phyloP scores from a whole-genome alignment of 2,888 invertebrate species.

The Lasioglossum figueresi region DNA sequence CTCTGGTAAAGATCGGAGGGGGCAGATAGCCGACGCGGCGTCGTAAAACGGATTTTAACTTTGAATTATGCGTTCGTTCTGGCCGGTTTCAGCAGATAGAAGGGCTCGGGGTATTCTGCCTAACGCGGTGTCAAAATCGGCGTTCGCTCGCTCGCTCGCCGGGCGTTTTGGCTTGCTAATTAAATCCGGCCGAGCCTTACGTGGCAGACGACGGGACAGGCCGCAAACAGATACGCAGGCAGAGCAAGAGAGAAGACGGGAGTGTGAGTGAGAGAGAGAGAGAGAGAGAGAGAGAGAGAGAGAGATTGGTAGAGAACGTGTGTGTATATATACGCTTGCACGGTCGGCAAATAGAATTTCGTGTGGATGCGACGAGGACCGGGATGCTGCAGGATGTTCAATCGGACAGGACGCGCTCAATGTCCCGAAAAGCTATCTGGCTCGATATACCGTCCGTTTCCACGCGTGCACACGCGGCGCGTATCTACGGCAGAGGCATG shows the following conservation, averaged over 20 bases:
- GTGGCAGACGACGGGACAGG: conserved; percentile 46
- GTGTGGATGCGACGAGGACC: conserved; percentile 55
- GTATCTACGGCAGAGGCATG: conserved; percentile 46
- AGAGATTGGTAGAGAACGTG: neutral
- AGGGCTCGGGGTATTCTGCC: neutral
- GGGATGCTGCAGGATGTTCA: conserved; percentile 75
- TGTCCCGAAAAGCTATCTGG: conserved; percentile 81
- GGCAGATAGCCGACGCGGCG: neutral
- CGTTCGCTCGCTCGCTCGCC: conserved; percentile 35
- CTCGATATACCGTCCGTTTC: conserved; percentile 66
- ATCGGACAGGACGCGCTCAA: conserved; percentile 79
- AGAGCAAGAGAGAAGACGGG: neutral
- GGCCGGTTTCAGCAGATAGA: conserved; percentile 4
- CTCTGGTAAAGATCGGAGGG: conserved; percentile 16
- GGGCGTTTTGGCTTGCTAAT: conserved; percentile 48
- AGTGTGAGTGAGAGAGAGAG: neutral
- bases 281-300: neutral
- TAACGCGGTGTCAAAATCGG: conserved; percentile 57
- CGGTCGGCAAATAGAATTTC: conserved; percentile 74
- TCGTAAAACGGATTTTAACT: conserved; percentile 13
- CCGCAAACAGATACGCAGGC: conserved; percentile 61
- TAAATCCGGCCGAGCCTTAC: conserved; percentile 67
- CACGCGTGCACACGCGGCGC: conserved; percentile 38
- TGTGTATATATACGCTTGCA: conserved; percentile 27
- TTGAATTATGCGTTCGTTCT: conserved; percentile 21